Evolutionary conservation across 2,888 invertebrate species (phyloP).

Genomic region (Ophonus ardosiacus): DNA sequence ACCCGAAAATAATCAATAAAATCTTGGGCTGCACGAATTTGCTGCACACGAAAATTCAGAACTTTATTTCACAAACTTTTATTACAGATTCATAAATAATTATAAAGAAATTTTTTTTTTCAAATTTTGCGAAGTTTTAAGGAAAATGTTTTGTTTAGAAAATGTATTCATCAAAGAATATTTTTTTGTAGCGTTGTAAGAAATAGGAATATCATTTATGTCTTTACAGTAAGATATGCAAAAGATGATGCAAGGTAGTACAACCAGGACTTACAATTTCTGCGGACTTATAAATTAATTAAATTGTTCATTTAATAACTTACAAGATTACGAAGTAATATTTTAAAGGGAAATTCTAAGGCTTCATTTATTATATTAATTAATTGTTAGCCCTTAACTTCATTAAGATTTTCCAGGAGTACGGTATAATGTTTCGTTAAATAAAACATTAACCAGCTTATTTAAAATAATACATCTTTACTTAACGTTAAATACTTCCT

Average conservation of each 20-base stretch:
- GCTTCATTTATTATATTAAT: neutral
- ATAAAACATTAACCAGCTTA: neutral
- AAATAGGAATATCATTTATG: neutral
- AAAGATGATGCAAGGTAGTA: neutral
- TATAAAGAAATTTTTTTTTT: constrained; percentile 6
- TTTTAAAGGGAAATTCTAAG: neutral
- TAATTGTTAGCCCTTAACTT: neutral
- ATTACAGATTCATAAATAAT: constrained; percentile 31
- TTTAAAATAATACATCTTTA: neutral
- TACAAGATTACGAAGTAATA: neutral
- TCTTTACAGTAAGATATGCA: neutral
- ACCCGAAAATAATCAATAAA: constrained; percentile 30
- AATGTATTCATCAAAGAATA: neutral
- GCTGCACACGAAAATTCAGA: constrained; percentile 30
- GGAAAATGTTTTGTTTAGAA: neutral
- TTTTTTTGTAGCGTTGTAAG: neutral
- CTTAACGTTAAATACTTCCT: neutral
- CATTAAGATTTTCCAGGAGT: neutral
- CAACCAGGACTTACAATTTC: neutral
- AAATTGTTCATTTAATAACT: neutral
- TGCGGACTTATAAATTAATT: neutral
- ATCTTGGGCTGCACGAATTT: constrained; percentile 33
- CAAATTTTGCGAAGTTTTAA: neutral
- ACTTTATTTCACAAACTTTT: constrained; percentile 27
- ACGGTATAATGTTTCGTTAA: neutral